These are phyloP conservation scores for Tachina grossa DNA, from an alignment of 2,888 invertebrate species.

Conservation along the genomic window DNA sequence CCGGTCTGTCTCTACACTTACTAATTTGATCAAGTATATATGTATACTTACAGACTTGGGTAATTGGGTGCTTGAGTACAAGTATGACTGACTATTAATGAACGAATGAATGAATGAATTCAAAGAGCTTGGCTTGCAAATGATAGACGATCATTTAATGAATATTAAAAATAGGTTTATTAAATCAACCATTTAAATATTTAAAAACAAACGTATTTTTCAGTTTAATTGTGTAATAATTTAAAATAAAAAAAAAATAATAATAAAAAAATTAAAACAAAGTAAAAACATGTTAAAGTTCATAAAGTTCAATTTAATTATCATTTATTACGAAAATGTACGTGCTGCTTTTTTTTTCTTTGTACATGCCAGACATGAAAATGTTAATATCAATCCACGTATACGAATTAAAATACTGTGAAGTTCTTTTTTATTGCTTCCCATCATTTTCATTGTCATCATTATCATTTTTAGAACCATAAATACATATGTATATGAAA, in stretches of 20 bases:
- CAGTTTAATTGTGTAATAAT: conserved; percentile 37
- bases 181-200: conserved; percentile 71
- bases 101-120: conserved; percentile 21
- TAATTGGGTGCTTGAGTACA: conserved; percentile 42
- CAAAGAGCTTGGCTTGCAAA: conserved; percentile 28
- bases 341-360: conserved; percentile 21
- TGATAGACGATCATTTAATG: conserved; percentile 61
- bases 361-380: not conserved
- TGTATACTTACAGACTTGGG: conserved; percentile 5
- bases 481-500: not conserved
- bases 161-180: conserved; percentile 58
- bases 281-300: conserved; percentile 70
- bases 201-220: conserved; percentile 40
- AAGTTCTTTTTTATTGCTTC: not conserved
- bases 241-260: not conserved
- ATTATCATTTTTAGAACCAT: not conserved
- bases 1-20: conserved; percentile 73
- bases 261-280: conserved; percentile 41
- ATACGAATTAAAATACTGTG: conserved; percentile 5
- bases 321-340: conserved; percentile 41
- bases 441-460: conserved; percentile 25
- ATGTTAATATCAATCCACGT: not conserved
- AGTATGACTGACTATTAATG: conserved; percentile 12
- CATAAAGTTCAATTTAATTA: conserved; percentile 73
- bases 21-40: conserved; percentile 48